Conservation (phyloP, 2,888 invertebrate species). For the Megalurothrips usitatus region DNA sequence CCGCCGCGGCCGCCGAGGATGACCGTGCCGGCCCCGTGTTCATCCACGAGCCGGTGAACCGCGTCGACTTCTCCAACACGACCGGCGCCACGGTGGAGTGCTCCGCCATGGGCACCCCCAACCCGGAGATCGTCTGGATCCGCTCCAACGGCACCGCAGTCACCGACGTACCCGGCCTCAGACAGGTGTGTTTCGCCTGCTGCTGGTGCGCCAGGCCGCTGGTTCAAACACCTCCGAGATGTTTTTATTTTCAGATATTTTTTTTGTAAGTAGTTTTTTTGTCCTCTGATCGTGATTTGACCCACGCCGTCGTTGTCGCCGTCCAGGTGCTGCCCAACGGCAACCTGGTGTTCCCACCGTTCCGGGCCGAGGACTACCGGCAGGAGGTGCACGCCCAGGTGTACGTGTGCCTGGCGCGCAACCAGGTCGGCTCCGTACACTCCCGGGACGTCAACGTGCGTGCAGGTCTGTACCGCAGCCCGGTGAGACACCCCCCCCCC, state of each 20-base stretch:
- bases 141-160: conserved; percentile 86
- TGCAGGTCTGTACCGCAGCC: conserved; percentile 68
- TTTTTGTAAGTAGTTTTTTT: neutral
- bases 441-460: conserved; percentile 90
- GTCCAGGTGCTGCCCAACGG: conserved; percentile 79
- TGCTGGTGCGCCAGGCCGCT: no score
- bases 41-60: conserved; percentile 84
- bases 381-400: conserved; percentile 93
- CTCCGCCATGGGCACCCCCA: conserved; percentile 82
- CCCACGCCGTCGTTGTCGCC: neutral
- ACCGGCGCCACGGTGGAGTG: conserved; percentile 91
- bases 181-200: conserved; percentile 59
- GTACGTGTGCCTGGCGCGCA: conserved; percentile 86
- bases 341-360: conserved; percentile 89
- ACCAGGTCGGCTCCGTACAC: conserved; percentile 83
- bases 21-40: conserved; percentile 85
- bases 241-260: neutral
- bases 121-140: conserved; percentile 90
- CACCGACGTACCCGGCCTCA: conserved; percentile 81
- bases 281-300: conserved; percentile 17
- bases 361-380: conserved; percentile 87
- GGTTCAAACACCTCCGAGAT: no score
- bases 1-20: conserved; percentile 52
- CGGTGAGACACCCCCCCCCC: conserved; percentile 17
- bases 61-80: conserved; percentile 90